Conservation (phyloP, 2,113 vertebrate species). For the Rhombomys opimus region DNA sequence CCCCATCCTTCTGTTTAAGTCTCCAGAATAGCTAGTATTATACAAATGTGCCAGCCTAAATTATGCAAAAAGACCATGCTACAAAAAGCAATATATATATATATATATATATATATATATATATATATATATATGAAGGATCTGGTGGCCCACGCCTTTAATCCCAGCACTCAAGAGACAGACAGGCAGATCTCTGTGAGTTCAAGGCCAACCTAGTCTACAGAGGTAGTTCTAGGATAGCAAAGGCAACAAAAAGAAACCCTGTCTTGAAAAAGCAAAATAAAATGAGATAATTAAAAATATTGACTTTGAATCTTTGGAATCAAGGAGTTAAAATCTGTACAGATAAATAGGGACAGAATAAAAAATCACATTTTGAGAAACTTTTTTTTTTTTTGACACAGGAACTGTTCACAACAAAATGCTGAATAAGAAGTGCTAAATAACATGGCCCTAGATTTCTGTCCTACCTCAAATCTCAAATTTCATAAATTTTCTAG, state of each 20-base stretch:
- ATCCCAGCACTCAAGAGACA: not conserved
- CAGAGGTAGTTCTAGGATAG: too few species aligned
- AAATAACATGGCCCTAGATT: not conserved
- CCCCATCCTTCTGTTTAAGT: not conserved
- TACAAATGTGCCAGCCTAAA: not conserved
- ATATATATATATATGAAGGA: too few species aligned
- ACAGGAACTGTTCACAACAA: slow-evolving; percentile 41
- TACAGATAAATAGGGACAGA: slow-evolving; percentile 1
- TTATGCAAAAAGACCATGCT: not conserved
- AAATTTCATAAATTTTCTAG: slow-evolving; percentile 29
- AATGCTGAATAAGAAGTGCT: slow-evolving; percentile 1
- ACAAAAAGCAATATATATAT: not conserved
- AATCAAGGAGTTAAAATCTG: not conserved
- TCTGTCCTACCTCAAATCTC: not conserved
- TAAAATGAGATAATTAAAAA: not conserved
- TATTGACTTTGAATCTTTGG: slow-evolving; percentile 23
- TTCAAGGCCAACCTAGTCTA: not conserved
- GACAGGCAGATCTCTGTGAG: not conserved
- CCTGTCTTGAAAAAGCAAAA: not conserved
- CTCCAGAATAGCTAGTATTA: not conserved
- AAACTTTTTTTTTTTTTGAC: not conserved
- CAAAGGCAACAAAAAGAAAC: not conserved
- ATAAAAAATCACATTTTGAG: slow-evolving; percentile 47
- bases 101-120: not conserved
- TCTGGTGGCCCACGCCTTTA: not conserved